Evolutionary conservation across 2,888 invertebrate genomes (phyloP).

Genomic region (Lacanobia wlatinum): DNA sequence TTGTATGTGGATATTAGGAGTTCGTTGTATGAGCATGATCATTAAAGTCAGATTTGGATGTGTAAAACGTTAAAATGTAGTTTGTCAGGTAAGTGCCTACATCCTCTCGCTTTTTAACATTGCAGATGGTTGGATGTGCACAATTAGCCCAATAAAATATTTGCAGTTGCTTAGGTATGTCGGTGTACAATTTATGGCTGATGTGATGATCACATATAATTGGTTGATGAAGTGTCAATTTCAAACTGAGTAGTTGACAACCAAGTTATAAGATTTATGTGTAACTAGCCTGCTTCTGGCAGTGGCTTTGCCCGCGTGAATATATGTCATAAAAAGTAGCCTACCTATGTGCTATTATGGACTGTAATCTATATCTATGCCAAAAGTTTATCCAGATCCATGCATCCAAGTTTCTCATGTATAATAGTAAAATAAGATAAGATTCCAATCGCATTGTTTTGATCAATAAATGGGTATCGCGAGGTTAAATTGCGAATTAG

Average conservation of each 20-base stretch:
- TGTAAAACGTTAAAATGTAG: slow-evolving; percentile 73
- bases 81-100: slow-evolving; percentile 70
- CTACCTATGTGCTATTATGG: too few relatives aligned
- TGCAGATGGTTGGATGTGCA: slow-evolving; percentile 57
- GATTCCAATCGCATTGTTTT: neutral
- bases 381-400: too few relatives aligned
- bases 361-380: too few relatives aligned
- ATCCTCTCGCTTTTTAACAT: slow-evolving; percentile 65
- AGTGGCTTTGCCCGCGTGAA: too few relatives aligned
- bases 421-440: too few relatives aligned
- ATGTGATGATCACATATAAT: slow-evolving; percentile 59
- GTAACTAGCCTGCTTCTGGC: neutral
- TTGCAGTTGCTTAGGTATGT: slow-evolving; percentile 49
- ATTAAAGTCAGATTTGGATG: slow-evolving; percentile 77
- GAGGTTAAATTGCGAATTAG: neutral
- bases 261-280: slow-evolving; percentile 15
- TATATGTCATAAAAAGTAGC: too few relatives aligned
- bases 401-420: too few relatives aligned
- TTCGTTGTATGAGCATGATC: slow-evolving; percentile 76
- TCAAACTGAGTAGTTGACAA: slow-evolving; percentile 35
- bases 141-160: slow-evolving; percentile 62
- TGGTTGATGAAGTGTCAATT: slow-evolving; percentile 54
- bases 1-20: slow-evolving; percentile 78
- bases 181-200: slow-evolving; percentile 49
- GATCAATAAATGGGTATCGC: neutral